These are phyloP conservation scores for Apostichopus leukothele DNA, from an alignment of 53 echinoderm and acorn worm genomes.

Conservation along the genomic window DNA sequence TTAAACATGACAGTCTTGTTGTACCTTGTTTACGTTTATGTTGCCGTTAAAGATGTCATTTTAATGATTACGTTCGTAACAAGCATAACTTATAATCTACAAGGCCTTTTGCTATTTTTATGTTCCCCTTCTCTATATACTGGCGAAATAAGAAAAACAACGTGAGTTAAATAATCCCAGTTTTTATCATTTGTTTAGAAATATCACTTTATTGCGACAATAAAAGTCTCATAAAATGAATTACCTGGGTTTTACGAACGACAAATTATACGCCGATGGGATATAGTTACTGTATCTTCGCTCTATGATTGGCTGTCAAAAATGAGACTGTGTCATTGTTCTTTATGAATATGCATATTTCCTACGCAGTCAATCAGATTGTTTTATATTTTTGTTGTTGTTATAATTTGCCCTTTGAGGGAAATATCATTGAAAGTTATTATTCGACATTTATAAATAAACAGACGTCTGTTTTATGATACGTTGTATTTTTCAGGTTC, in stretches of 20 bases:
- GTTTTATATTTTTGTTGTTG: too few relatives aligned
- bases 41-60: constrained; percentile 15
- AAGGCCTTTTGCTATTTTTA: background rate
- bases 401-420: background rate
- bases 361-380: background rate
- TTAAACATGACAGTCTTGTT: constrained; percentile 12
- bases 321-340: background rate
- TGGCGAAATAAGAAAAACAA: background rate
- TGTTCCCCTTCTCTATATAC: background rate
- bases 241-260: constrained; percentile 7
- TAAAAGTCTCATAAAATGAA: constrained; percentile 41
- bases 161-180: constrained; percentile 29
- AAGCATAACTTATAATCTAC: background rate
- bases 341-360: constrained; percentile 19
- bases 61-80: constrained; percentile 10
- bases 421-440: background rate
- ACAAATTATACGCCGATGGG: background rate
- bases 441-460: constrained; percentile 31
- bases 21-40: constrained; percentile 12
- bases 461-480: background rate
- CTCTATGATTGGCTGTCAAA: constrained; percentile 19
- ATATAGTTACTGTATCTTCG: background rate
- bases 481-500: background rate
- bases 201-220: constrained; percentile 26
- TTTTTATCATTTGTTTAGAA: constrained; percentile 43